Percentiles rank a stretch among this genome's conserved stretches.
These are phyloP conservation scores for Hirtodrosophila alboralis DNA, from an alignment of 2,888 invertebrate species.

Conservation along the genomic window DNA sequence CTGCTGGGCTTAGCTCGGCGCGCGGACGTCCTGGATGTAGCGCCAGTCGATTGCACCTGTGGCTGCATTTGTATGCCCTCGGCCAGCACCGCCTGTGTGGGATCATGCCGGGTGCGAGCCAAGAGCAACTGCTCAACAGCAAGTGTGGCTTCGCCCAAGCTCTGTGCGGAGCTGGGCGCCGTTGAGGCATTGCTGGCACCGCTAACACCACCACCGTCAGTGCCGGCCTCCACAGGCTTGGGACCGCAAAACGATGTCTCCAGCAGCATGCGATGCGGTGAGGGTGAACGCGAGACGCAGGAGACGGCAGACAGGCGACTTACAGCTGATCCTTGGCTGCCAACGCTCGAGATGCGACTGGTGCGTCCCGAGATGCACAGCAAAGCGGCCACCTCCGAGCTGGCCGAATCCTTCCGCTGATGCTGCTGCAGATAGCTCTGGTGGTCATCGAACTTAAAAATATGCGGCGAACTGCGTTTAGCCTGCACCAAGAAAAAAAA, in stretches of 20 bases:
- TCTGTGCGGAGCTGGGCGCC: slow-evolving; percentile 60
- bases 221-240: slow-evolving; percentile 87
- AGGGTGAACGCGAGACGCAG: slow-evolving; percentile 89
- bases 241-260: slow-evolving; percentile 96
- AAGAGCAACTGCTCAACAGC: slow-evolving; percentile 85
- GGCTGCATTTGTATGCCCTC: slow-evolving; percentile 86
- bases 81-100: slow-evolving; percentile 87
- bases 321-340: slow-evolving; percentile 89
- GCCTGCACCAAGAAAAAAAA: slow-evolving; percentile 46
- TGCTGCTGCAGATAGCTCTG: slow-evolving; percentile 85
- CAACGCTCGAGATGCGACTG: slow-evolving; percentile 92
- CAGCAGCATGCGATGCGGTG: slow-evolving; percentile 95
- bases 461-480: slow-evolving; percentile 83
- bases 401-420: slow-evolving; percentile 89
- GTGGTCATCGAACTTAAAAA: slow-evolving; percentile 84
- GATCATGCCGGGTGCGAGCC: slow-evolving; percentile 86
- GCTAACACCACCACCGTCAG: slow-evolving; percentile 80
- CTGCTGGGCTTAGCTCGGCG: slow-evolving; percentile 60
- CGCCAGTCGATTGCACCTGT: slow-evolving; percentile 61
- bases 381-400: slow-evolving; percentile 90
- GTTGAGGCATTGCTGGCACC: slow-evolving; percentile 58
- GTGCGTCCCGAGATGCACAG: slow-evolving; percentile 91
- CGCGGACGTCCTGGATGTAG: slow-evolving; percentile 23
- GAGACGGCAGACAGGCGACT: slow-evolving; percentile 86
- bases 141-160: slow-evolving; percentile 48